These are phyloP conservation scores for Synaphobranchus kaupii DNA, from an alignment of 2,797 vertebrate genomes.

Conservation along the genomic window DNA sequence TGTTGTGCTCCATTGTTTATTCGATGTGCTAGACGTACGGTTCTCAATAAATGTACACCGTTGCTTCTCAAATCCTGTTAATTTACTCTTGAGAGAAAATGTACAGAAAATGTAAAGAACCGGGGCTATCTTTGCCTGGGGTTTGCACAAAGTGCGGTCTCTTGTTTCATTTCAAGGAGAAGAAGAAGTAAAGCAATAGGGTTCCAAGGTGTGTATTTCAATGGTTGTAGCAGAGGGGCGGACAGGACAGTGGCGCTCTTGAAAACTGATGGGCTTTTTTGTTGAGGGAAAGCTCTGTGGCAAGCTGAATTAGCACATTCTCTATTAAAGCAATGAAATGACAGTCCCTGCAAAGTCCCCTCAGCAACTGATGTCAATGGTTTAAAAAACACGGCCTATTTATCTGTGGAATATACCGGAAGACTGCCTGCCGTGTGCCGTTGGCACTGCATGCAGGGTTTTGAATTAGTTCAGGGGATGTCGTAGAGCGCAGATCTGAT, in stretches of 20 bases:
- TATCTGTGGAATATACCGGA: constrained; percentile 2
- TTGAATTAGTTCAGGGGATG: background rate
- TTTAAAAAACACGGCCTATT: constrained; percentile 9
- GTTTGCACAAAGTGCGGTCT: background rate
- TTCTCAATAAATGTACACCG: background rate
- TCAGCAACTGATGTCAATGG: constrained; percentile 7
- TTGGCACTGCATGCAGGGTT: background rate
- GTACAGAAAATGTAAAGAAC: background rate
- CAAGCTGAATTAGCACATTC: background rate
- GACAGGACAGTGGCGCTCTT: background rate
- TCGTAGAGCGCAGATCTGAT: background rate
- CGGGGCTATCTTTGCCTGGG: background rate
- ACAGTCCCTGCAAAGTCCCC: background rate
- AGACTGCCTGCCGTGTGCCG: background rate
- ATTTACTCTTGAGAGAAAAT: background rate
- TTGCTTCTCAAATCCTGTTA: background rate
- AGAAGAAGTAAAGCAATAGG: background rate
- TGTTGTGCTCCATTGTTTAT: background rate
- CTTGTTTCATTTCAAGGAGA: background rate
- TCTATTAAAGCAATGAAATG: background rate
- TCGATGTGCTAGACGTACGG: background rate
- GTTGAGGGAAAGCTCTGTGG: background rate
- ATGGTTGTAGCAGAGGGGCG: background rate
- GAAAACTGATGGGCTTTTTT: background rate
- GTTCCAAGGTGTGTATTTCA: background rate